phyloP scores from a whole-genome alignment of 2,888 invertebrate species.

The Mesorhabditis spiculigera region DNA sequence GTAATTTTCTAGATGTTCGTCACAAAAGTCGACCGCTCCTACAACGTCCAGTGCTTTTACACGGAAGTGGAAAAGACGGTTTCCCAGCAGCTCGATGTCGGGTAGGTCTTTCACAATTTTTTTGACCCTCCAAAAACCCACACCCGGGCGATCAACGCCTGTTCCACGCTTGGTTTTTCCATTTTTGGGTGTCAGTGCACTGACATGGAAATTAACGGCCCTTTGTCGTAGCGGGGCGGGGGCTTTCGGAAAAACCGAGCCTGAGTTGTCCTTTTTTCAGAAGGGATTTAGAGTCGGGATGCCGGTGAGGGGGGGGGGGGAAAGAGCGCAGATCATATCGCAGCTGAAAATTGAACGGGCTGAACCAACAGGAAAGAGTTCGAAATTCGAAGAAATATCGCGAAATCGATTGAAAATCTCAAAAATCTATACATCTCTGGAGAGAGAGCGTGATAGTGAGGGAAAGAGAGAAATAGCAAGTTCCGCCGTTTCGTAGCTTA shows the following conservation, averaged over 20 bases:
- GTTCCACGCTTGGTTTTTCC: not conserved
- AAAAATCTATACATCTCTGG: no score
- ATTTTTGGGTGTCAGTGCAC: not conserved
- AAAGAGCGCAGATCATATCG: no score
- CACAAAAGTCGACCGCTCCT: conserved; percentile 47
- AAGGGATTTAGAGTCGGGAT: no score
- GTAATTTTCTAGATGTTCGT: conserved; percentile 38
- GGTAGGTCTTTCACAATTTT: conserved; percentile 16
- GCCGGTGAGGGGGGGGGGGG: no score
- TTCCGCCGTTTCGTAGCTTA: not conserved
- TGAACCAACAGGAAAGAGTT: no score
- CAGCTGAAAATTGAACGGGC: no score
- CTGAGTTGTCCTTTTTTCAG: no score
- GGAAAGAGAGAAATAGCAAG: not conserved
- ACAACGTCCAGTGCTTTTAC: conserved; percentile 50
- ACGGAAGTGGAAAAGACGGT: conserved; percentile 43
- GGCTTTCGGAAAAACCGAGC: no score
- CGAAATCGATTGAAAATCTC: no score
- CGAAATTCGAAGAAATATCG: no score
- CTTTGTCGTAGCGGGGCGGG: not conserved
- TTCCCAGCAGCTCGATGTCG: conserved; percentile 41
- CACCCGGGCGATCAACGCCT: not conserved
- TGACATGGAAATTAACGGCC: not conserved
- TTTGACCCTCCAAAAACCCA: not conserved
- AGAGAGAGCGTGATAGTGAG: not conserved